phyloP scores from a whole-genome alignment of 2,113 vertebrate genomes.

The rabbit (Oryctolagus cuniculus) region DNA sequence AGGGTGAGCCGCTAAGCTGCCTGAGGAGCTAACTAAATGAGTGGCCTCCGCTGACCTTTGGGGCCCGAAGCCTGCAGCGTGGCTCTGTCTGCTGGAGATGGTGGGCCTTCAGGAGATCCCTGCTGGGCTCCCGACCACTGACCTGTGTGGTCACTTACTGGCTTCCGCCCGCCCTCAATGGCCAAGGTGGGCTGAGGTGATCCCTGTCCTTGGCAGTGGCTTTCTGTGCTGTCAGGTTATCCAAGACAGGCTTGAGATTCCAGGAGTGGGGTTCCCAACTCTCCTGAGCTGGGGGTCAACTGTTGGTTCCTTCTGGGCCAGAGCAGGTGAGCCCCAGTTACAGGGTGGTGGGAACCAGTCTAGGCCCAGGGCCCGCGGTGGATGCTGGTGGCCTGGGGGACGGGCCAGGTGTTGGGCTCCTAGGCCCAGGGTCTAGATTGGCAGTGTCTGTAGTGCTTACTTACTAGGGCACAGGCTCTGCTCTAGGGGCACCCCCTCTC shows the following conservation, averaged over 20 bases:
- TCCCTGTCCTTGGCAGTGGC: neutral
- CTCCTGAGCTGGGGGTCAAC: neutral
- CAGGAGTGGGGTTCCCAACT: neutral
- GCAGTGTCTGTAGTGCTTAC: neutral
- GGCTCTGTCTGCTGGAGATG: neutral
- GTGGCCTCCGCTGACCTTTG: neutral
- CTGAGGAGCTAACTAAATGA: neutral
- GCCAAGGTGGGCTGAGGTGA: neutral
- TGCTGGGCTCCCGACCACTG: neutral
- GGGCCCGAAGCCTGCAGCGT: no score
- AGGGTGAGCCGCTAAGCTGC: neutral
- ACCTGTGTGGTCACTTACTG: neutral
- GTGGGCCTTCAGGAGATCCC: neutral
- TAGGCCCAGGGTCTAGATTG: neutral
- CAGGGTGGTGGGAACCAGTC: neutral
- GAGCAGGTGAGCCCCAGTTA: neutral
- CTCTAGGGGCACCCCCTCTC: neutral
- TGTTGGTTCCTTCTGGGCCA: neutral
- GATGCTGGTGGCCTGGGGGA: neutral
- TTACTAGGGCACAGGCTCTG: neutral
- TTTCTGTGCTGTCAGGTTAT: neutral
- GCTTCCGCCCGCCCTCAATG: neutral
- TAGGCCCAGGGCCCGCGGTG: accelerated
- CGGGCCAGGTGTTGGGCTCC: neutral
- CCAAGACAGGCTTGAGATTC: neutral